These are phyloP conservation scores for Lamellibrachia luymesi DNA, from an alignment of 1,140 invertebrate genomes.

Conservation along the genomic window DNA sequence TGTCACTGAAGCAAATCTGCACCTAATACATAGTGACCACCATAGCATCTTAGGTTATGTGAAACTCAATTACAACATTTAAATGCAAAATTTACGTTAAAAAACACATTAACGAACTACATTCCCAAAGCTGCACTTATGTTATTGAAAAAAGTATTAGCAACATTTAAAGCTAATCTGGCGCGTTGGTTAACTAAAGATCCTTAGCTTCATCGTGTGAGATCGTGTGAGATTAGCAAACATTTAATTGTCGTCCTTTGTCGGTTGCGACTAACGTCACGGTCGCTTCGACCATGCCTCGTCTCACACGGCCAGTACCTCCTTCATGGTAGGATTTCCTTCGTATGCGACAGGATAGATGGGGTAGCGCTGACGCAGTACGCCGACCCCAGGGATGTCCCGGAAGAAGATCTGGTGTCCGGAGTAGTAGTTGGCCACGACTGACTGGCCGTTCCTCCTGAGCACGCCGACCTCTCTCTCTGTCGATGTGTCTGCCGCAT, in stretches of 20 bases:
- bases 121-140: neutral
- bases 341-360: too few relatives aligned
- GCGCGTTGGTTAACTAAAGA: neutral
- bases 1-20: neutral
- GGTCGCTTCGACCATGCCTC: too few relatives aligned
- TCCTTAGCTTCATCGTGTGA: too few relatives aligned
- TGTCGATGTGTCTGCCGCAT: neutral
- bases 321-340: too few relatives aligned
- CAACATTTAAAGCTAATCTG: neutral
- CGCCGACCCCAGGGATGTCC: too few relatives aligned
- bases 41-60: neutral
- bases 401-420: neutral
- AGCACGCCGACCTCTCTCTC: neutral
- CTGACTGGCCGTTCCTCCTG: neutral
- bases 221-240: too few relatives aligned
- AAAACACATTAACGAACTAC: neutral
- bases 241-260: neutral
- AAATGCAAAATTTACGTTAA: too few relatives aligned
- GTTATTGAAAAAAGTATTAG: neutral
- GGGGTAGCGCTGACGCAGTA: neutral
- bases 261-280: too few relatives aligned
- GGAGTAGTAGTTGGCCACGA: neutral
- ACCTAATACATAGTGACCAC: neutral
- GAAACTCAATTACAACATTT: neutral
- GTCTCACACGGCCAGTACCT: too few relatives aligned